Evolutionary conservation across 1,140 invertebrate genomes (phyloP).

Genomic region (Amphibalanus amphitrite): DNA sequence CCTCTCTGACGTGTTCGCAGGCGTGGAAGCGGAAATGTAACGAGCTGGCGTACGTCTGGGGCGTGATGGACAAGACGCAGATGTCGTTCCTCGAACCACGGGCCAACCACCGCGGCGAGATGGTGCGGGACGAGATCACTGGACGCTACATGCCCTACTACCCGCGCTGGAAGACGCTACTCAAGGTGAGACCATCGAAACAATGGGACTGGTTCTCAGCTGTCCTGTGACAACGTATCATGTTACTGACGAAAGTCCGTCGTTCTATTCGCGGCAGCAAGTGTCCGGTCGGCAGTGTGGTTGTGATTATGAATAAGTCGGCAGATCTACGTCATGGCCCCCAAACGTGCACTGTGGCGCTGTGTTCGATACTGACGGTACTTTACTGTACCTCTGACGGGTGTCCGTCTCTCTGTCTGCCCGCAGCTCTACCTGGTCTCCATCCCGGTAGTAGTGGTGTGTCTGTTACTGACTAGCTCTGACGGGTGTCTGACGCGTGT

Average conservation of each 20-base stretch:
- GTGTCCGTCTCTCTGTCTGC: conserved; percentile 8
- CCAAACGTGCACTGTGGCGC: no score
- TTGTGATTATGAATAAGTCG: no score
- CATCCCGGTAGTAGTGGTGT: conserved; percentile 46
- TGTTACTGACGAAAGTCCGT: no score
- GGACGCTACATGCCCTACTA: conserved; percentile 38
- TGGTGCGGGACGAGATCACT: conserved; percentile 42
- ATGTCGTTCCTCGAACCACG: conserved; percentile 44
- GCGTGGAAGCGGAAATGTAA: conserved; percentile 59
- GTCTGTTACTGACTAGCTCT: no score
- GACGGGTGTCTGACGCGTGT: no score
- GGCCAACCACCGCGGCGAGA: conserved; percentile 39
- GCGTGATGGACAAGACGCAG: conserved; percentile 50
- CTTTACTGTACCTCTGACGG: conserved; percentile 12
- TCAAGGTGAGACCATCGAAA: conserved; percentile 27
- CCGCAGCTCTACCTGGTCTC: conserved; percentile 52
- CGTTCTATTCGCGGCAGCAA: no score
- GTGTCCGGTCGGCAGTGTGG: no score
- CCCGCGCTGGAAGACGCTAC: conserved; percentile 42
- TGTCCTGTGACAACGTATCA: no score
- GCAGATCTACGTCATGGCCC: no score
- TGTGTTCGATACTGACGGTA: no score
- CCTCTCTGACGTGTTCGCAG: conserved; percentile 35
- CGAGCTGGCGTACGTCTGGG: conserved; percentile 59
- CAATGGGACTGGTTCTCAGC: no score